Base-by-base conservation (phyloP, 1,140 invertebrate species). In the Archivesica marissinica region DNA sequence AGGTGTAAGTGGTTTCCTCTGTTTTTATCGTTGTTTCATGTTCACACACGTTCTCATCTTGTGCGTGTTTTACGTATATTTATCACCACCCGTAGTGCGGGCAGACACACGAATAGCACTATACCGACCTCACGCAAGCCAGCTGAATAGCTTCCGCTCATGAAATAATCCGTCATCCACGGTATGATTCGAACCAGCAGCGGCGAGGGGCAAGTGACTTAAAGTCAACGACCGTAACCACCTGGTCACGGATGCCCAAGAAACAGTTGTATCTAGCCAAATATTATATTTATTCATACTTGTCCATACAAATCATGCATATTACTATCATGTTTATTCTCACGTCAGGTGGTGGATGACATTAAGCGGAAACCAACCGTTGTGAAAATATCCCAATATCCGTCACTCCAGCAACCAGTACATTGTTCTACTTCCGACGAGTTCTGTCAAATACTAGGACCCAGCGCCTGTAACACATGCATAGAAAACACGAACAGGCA, bases 361-460 rank as follows among this genome's bases (percentile, higher is more conserved):
- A 50, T 84, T 6, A 68, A 84, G 52, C 38, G 70, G 25, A 72
- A 84, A 38, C 81, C 81, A 50, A 84, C 72, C 33, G 54, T 84
- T 35, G 81, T 84, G 15, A 61, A 68, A 15, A 84, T 84, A 30
- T 9, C 39, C 15, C n/a, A 84, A 30, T 84, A 56, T 39, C 81
- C 70, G 6, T 72, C 72, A 2, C 44, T 84, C n/a, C 56, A 68
- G 54, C 59, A 84, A 52, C 81, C 81, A 52, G 59, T 76, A 38
- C 52, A 54, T 2, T 84, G 81, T 47, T 15, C n/a, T 17, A 76
- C 35, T 2, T 66, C 2, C 15, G 78, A 85, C 47, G 84, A 89
- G 61, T 90, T 83, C 47, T 90, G 89, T 30, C 86, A 90, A 54
- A 89, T 90, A 15, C 84, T 90, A 0, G 89, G 89, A 35, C 88